Percentiles rank a stretch among this genome's conserved stretches.
phyloP scores from a whole-genome alignment of 2,797 vertebrate genomes.

The Paguma larvata region DNA sequence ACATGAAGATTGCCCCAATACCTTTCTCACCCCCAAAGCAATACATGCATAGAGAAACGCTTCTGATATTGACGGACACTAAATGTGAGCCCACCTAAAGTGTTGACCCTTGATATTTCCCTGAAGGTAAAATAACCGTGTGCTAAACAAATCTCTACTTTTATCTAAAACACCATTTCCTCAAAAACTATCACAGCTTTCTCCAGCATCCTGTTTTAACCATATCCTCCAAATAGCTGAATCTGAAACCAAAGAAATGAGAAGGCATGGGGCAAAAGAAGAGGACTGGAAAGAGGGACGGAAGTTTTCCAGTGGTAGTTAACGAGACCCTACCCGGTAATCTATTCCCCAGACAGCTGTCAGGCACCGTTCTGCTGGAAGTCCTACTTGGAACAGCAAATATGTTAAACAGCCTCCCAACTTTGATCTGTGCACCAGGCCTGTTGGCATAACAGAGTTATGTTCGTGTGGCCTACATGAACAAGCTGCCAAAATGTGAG shows the following conservation, averaged over 20 bases:
- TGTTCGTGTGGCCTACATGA: neutral
- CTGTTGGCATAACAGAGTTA: neutral
- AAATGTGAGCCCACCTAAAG: neutral
- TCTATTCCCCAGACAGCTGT: neutral
- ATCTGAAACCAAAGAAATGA: constrained; percentile 3
- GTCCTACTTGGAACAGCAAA: neutral
- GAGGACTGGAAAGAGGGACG: neutral
- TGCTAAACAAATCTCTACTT: constrained; percentile 5
- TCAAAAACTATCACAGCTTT: constrained; percentile 29
- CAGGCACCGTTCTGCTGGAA: neutral
- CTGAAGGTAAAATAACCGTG: neutral
- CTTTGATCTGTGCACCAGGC: neutral
- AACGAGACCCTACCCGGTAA: neutral
- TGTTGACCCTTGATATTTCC: neutral
- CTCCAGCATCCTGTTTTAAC: neutral
- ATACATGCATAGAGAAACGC: neutral
- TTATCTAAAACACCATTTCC: neutral
- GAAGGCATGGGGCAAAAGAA: neutral
- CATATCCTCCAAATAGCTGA: neutral
- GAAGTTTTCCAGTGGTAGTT: neutral
- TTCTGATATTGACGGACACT: neutral
- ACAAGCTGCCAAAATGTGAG: neutral
- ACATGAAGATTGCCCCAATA: neutral
- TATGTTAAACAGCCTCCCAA: rapidly evolving
- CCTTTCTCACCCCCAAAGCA: neutral